Percentiles rank a stretch among this genome's conserved stretches.
phyloP scores from a whole-genome alignment of 2,113 vertebrate species.

The Onychostoma macrolepis region DNA sequence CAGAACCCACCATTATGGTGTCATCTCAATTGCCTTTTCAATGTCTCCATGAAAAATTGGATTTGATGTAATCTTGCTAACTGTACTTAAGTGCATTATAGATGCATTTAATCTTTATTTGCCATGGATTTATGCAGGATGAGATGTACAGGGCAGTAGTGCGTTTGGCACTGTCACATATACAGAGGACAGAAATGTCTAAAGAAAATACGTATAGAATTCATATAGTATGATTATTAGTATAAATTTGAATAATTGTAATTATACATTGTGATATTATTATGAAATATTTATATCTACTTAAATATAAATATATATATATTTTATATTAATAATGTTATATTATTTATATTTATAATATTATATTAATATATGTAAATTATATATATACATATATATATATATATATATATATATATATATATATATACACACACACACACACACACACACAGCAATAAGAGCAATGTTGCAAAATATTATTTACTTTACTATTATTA shows the following conservation, averaged over 20 bases:
- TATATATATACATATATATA: no score
- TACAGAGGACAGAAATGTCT: background rate
- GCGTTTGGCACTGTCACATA: conserved; percentile 9
- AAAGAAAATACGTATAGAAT: background rate
- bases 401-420: no score
- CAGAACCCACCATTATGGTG: conserved; percentile 43
- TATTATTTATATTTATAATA: no score
- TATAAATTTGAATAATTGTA: background rate
- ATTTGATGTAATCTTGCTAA: conserved; percentile 37
- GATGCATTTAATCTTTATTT: conserved; percentile 41
- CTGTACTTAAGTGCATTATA: conserved; percentile 43
- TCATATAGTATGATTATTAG: background rate
- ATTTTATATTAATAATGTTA: no score
- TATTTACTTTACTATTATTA: no score
- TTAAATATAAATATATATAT: no score
- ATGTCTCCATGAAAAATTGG: conserved; percentile 37
- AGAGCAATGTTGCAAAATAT: no score
- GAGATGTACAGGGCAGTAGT: background rate
- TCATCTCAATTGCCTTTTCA: conserved; percentile 41
- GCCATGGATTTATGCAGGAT: conserved; percentile 3
- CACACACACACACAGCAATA: no score
- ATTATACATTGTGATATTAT: background rate
- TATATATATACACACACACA: no score
- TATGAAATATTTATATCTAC: no score
- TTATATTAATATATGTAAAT: no score